Conservation (phyloP, 2,888 invertebrate genomes). For the Nineta flava region DNA sequence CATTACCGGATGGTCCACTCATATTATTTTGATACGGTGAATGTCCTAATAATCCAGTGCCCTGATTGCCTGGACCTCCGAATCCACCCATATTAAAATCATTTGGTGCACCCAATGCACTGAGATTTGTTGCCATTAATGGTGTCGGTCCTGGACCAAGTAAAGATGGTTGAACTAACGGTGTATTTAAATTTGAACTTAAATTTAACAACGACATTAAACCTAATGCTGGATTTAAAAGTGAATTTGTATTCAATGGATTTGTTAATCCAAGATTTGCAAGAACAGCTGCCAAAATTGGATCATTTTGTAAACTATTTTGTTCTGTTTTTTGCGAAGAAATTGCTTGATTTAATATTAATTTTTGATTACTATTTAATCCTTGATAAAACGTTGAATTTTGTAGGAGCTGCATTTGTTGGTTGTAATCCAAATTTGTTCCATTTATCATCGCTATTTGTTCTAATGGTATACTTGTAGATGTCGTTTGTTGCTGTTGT, state of each 20-base stretch:
- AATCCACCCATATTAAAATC: conserved; percentile 12
- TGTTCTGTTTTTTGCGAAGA: conserved; percentile 42
- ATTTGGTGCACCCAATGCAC: conserved; percentile 15
- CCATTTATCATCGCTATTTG: conserved; percentile 21
- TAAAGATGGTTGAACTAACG: conserved; percentile 33
- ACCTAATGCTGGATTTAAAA: conserved; percentile 6
- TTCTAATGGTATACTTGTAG: background rate
- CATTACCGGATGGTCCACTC: conserved; percentile 30
- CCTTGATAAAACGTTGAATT: conserved; percentile 55
- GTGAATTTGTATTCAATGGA: background rate
- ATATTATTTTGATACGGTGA: conserved; percentile 15
- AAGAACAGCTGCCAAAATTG: conserved; percentile 39
- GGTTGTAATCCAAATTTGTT: conserved; percentile 34
- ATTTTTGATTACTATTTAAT: conserved; percentile 53
- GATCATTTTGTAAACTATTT: conserved; percentile 44
- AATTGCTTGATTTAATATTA: conserved; percentile 52
- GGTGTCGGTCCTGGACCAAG: conserved; percentile 34
- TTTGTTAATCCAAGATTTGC: conserved; percentile 35
- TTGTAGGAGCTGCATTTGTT: conserved; percentile 46
- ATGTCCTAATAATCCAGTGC: conserved; percentile 3
- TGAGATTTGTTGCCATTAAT: conserved; percentile 12
- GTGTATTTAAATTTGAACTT: conserved; percentile 19
- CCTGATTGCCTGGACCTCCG: background rate
- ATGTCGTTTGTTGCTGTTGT: background rate
- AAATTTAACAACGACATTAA: conserved; percentile 17